Base-by-base conservation (phyloP, 2,888 invertebrate species). In the Watsonalla cultraria region DNA sequence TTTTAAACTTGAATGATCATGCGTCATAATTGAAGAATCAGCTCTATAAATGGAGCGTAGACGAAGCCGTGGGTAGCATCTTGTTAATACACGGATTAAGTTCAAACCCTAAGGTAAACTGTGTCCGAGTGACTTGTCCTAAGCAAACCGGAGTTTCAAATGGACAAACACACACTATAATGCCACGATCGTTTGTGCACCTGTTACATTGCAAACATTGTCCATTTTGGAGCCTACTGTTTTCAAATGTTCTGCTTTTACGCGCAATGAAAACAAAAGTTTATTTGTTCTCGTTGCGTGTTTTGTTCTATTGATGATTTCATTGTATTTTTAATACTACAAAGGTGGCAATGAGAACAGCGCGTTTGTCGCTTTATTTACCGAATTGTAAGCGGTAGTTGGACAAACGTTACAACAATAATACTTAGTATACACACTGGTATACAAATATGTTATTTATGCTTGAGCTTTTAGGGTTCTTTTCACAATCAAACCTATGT, bases 61-160 rank as follows among this genome's bases (percentile, higher is more conserved):
- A 1, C 24, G 24, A 24, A 24, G 24, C 24, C 4, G 24, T 24
- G 24, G 4, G 24, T 24, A 24, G 24, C 4, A 24, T 4, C 24
- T 24, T 24, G 24, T 24, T 24, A 24, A 24, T 24, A 24, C 24
- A 24, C 24, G 65, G 62, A 70, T 70, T 64, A 68, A 64, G 58
- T 45, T 45, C 56, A 54, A 37, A 50, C 24, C 42, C 11, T 42
- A 42, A 11, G 45, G 48, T 42, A 52, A 51, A 42, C 37, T 54
- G 57, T 58, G 62, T 65, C 65, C 62, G 63, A 58, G 57, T 60
- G 61, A 56, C 48, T 54, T 47, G 71, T 75, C 79, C 78, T 78
- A 79, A 76, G 75, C 67, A 76, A 78, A 78, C 77, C 61, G 50
- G 57, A 65, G 68, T 68, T 69, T 65, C 65, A 60, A 59, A 66